A percentile compares a stretch with the other conserved stretches of the same genome.
phyloP scores from a whole-genome alignment of 2,888 invertebrate genomes.

The Oscheius sp. region DNA sequence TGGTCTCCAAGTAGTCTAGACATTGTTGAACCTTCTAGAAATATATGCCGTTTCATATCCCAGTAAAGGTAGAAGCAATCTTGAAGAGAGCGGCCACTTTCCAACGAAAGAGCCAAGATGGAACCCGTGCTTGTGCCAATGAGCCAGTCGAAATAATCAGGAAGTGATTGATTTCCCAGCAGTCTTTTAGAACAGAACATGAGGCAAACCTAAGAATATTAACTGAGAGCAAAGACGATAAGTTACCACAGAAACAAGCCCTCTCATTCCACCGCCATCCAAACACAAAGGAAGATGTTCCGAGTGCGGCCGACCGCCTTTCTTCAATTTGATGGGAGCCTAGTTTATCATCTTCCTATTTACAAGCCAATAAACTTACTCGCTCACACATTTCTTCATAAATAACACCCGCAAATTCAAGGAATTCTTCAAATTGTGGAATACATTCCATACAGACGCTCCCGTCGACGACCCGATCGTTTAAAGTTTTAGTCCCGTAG shows the following conservation, averaged over 20 bases:
- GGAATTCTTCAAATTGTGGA: constrained; percentile 59
- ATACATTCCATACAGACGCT: constrained; percentile 61
- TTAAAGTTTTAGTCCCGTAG: constrained; percentile 59
- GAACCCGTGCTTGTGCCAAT: constrained; percentile 68
- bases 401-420: constrained; percentile 59
- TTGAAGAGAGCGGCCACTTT: constrained; percentile 60
- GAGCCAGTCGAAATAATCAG: constrained; percentile 64
- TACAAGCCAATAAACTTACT: constrained; percentile 37
- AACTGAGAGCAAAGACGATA: neutral
- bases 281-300: constrained; percentile 64
- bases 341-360: neutral
- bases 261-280: constrained; percentile 67
- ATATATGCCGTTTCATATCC: constrained; percentile 69
- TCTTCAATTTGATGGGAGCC: constrained; percentile 22
- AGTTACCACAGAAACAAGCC: constrained; percentile 62
- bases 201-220: constrained; percentile 48
- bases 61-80: constrained; percentile 66
- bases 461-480: constrained; percentile 62
- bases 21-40: constrained; percentile 66
- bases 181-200: constrained; percentile 65
- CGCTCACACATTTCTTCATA: constrained; percentile 67
- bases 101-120: constrained; percentile 64
- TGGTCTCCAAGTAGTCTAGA: constrained; percentile 67
- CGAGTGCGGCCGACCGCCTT: constrained; percentile 36
- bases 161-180: constrained; percentile 65